Percentiles rank a stretch among this genome's conserved stretches.
Evolutionary conservation across 2,888 invertebrate species (phyloP).

Genomic region (Lamellibrachia satsuma): DNA sequence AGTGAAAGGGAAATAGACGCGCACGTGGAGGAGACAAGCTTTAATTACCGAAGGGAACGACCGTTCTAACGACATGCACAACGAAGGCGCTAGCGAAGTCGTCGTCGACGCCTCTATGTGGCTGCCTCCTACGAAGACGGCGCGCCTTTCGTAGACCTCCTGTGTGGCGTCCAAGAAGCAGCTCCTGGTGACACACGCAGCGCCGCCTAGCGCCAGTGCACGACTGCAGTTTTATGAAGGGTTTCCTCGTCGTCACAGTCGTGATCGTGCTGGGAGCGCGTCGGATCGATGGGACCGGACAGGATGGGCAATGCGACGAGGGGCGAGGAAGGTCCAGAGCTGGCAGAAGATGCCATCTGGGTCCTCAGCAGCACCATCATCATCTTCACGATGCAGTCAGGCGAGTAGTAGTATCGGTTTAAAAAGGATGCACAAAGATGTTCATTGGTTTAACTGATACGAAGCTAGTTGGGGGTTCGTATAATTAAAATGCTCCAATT

Average conservation of each 20-base stretch:
- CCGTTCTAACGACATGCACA: too few species aligned
- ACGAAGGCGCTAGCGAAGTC: too few species aligned
- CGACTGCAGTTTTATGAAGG: background rate
- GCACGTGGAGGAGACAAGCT: too few species aligned
- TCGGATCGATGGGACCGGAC: background rate
- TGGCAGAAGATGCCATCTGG: slow-evolving; percentile 25
- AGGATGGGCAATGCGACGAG: background rate
- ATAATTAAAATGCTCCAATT: too few species aligned
- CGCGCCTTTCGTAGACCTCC: too few species aligned
- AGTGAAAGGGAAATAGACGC: too few species aligned
- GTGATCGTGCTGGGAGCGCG: background rate
- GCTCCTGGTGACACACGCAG: background rate
- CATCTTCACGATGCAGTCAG: background rate
- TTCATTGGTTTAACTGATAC: too few species aligned
- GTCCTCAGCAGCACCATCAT: slow-evolving; percentile 25
- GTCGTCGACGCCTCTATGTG: too few species aligned
- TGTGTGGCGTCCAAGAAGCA: too few species aligned
- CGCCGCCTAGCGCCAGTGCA: background rate
- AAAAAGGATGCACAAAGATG: background rate
- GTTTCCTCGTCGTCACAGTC: background rate
- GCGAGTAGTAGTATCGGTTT: background rate
- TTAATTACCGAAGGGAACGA: too few species aligned
- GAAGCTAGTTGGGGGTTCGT: too few species aligned
- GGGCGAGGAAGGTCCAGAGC: background rate
- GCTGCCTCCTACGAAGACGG: too few species aligned